phyloP scores from a whole-genome alignment of 2,113 vertebrate genomes.

The Poecile atricapillus region DNA sequence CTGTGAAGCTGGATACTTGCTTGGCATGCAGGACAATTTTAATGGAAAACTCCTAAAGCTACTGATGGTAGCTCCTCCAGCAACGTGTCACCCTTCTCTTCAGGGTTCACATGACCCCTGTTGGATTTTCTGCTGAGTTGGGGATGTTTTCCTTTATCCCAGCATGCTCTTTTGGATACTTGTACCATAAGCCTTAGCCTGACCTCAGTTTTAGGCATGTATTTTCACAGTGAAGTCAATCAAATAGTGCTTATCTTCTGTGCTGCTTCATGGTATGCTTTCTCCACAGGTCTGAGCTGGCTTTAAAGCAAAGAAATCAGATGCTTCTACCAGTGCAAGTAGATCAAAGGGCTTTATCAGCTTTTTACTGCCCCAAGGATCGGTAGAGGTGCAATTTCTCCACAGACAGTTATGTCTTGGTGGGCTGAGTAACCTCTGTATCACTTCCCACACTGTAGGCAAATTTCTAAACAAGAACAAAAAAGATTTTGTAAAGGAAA shows the following conservation, averaged over 20 bases:
- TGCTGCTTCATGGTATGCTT: neutral
- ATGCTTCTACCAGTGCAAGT: neutral
- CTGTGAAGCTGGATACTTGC: neutral
- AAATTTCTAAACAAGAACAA: neutral
- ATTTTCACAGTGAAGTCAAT: neutral
- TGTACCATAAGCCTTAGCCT: neutral
- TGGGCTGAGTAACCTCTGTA: neutral
- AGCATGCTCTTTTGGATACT: neutral
- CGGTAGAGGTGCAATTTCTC: neutral
- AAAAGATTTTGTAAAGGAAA: neutral
- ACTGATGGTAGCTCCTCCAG: neutral
- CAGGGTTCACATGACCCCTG: neutral
- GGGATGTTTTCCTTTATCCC: neutral
- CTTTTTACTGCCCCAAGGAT: neutral
- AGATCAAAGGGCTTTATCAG: neutral
- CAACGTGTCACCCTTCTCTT: neutral
- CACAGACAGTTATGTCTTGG: neutral
- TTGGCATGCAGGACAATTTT: neutral
- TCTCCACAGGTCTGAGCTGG: neutral
- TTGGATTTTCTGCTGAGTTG: neutral
- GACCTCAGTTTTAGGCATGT: neutral
- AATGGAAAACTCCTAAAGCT: neutral
- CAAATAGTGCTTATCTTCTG: neutral
- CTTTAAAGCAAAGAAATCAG: neutral
- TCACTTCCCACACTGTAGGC: neutral